These are phyloP conservation scores for Engraulis encrasicolus DNA, from an alignment of 2,113 vertebrate genomes.

Conservation along the genomic window DNA sequence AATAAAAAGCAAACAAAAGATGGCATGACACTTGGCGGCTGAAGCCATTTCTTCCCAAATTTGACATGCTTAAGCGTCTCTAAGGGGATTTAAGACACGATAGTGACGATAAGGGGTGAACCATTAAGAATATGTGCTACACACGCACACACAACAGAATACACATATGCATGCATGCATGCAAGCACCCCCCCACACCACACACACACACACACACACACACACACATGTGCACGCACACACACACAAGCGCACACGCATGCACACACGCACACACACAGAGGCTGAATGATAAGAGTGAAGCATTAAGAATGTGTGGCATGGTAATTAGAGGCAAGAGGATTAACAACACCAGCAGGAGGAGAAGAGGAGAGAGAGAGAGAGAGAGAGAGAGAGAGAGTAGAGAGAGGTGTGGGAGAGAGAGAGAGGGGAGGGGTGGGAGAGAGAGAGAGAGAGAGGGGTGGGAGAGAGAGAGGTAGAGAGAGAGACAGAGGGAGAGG, in stretches of 20 bases:
- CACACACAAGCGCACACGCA: no score
- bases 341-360: conserved; percentile 67
- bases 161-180: no score
- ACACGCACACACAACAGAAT: no score
- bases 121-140: conserved; percentile 74
- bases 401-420: not conserved
- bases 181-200: no score
- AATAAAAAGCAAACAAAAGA: conserved; percentile 60
- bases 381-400: conserved; percentile 51
- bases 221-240: no score
- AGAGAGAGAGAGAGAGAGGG: not conserved
- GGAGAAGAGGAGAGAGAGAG: conserved; percentile 60
- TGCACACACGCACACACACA: no score
- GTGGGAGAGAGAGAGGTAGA: conserved; percentile 17
- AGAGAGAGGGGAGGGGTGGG: not conserved
- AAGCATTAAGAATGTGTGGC: conserved; percentile 74
- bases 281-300: conserved; percentile 74
- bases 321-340: conserved; percentile 79
- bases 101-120: conserved; percentile 74
- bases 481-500: not conserved
- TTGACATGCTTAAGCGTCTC: conserved; percentile 68
- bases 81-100: conserved; percentile 75
- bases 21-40: conserved; percentile 63
- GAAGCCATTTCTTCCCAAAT: conserved; percentile 68
- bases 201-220: no score